Percentiles rank a stretch among this genome's conserved stretches.
These are phyloP conservation scores for Tragopan temminckii DNA, from an alignment of 2,797 vertebrate species.

Conservation along the genomic window DNA sequence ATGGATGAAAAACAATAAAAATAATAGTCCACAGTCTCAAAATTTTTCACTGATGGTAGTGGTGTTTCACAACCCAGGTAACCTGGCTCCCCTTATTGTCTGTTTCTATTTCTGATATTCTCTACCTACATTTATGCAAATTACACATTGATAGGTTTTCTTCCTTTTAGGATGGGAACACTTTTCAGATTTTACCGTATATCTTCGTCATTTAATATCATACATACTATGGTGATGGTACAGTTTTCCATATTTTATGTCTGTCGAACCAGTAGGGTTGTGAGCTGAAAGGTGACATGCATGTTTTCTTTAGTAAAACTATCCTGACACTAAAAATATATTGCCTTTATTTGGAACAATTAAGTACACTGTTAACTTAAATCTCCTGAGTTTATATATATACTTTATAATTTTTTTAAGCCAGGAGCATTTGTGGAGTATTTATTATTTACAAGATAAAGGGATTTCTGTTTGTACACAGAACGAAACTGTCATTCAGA, in stretches of 20 bases:
- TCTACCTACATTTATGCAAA: neutral
- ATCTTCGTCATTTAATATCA: neutral
- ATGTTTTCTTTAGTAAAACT: neutral
- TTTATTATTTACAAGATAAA: neutral
- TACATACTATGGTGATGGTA: neutral
- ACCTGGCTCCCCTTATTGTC: neutral
- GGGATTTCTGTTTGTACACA: neutral
- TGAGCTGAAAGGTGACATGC: neutral
- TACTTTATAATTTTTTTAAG: neutral
- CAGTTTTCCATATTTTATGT: neutral
- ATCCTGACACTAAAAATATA: neutral
- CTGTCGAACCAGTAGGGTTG: neutral
- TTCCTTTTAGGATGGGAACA: neutral
- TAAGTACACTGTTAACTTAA: neutral
- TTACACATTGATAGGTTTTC: neutral
- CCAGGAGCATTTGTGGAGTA: neutral
- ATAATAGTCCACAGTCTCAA: neutral
- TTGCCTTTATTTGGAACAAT: neutral
- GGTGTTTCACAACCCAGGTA: neutral
- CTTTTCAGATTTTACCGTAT: neutral
- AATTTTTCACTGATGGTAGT: neutral
- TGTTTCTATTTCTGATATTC: neutral
- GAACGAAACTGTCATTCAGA: neutral
- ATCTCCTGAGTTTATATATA: neutral
- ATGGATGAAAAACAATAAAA: neutral